Conservation (phyloP, 2,113 vertebrate species). For the Pomatostomus ruficeps region DNA sequence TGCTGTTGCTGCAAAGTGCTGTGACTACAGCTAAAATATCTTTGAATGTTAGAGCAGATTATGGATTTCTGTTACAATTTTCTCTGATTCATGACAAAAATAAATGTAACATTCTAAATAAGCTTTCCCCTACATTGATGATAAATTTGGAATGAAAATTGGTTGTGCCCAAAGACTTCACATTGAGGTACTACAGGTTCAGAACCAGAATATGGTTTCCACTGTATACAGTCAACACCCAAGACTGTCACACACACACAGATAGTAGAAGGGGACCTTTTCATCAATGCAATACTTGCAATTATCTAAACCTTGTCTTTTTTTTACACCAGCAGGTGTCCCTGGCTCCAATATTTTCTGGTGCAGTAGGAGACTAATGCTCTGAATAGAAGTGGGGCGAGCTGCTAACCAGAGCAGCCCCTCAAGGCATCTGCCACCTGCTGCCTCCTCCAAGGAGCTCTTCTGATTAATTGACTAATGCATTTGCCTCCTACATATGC, state of each 20-base stretch:
- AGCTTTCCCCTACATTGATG: neutral
- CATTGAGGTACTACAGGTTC: neutral
- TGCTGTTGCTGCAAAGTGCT: neutral
- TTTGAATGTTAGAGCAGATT: neutral
- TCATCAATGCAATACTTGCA: neutral
- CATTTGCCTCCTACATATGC: neutral
- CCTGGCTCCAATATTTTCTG: neutral
- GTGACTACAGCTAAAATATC: neutral
- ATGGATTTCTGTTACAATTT: neutral
- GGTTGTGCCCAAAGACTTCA: neutral
- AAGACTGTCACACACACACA: neutral
- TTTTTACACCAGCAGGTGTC: neutral
- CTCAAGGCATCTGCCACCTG: slow-evolving; percentile 25
- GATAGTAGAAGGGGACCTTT: neutral
- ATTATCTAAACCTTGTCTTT: neutral
- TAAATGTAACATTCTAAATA: neutral
- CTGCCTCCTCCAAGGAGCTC: neutral
- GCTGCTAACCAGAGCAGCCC: neutral
- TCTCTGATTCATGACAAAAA: neutral
- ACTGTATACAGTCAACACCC: neutral
- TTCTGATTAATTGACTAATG: slow-evolving; percentile 3
- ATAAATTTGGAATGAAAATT: neutral
- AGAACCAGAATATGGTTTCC: neutral
- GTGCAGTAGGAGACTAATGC: neutral
- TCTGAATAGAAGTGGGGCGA: neutral